Evolutionary conservation across 1,140 invertebrate species (phyloP).

Genomic region (Dufourea novaeangliae): DNA sequence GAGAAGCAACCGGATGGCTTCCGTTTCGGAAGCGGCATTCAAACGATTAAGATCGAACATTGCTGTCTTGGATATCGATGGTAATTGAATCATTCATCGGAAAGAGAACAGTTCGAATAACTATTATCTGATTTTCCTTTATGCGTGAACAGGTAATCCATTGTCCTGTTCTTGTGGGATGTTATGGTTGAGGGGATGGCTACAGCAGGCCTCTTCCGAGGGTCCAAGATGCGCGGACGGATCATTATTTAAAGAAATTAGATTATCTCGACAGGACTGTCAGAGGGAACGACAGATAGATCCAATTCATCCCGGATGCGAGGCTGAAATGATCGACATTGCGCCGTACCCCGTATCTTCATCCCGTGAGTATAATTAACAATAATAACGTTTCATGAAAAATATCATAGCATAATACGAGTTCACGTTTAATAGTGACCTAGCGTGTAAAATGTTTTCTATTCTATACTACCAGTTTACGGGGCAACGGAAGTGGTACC

Average conservation of each 20-base stretch:
- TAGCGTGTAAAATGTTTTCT: neutral
- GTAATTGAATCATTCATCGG: slow-evolving; percentile 79
- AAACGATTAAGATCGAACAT: slow-evolving; percentile 89
- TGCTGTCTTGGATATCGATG: slow-evolving; percentile 91
- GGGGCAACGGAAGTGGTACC: slow-evolving; percentile 62
- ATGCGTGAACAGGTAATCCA: slow-evolving; percentile 87
- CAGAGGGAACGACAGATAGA: slow-evolving; percentile 81
- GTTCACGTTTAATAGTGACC: too few species aligned
- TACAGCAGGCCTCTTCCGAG: slow-evolving; percentile 86
- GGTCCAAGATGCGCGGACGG: slow-evolving; percentile 90
- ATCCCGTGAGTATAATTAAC: slow-evolving; percentile 65
- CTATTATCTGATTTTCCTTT: neutral
- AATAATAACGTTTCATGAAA: neutral
- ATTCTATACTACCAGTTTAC: slow-evolving; percentile 35
- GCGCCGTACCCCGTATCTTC: slow-evolving; percentile 72
- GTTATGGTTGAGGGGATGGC: slow-evolving; percentile 91
- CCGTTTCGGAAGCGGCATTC: slow-evolving; percentile 88
- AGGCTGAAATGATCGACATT: slow-evolving; percentile 83
- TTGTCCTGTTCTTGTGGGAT: slow-evolving; percentile 90
- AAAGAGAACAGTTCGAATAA: neutral
- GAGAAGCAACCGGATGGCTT: slow-evolving; percentile 89
- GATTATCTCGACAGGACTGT: slow-evolving; percentile 87
- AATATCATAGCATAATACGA: too few species aligned
- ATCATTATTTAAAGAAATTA: slow-evolving; percentile 86
- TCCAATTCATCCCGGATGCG: slow-evolving; percentile 84